Percentiles rank a stretch among this genome's conserved stretches.
phyloP scores from a whole-genome alignment of 2,888 invertebrate genomes.

The Melanchra persicariae region DNA sequence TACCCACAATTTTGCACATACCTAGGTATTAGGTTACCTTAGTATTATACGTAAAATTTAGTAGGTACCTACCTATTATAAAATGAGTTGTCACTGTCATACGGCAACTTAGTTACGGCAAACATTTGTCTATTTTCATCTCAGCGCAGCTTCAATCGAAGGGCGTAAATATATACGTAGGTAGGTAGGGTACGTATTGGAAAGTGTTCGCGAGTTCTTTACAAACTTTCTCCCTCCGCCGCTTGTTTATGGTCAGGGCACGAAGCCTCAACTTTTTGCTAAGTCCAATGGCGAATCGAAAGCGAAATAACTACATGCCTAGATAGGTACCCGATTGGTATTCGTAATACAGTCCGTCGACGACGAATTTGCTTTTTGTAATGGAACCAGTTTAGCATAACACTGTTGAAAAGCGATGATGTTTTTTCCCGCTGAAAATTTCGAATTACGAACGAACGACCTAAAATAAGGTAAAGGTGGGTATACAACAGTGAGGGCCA shows the following conservation, averaged over 20 bases:
- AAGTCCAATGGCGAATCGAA: constrained; percentile 65
- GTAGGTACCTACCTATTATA: too few relatives aligned
- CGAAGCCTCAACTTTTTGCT: constrained; percentile 70
- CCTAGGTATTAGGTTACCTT: too few relatives aligned
- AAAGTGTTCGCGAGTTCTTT: constrained; percentile 62
- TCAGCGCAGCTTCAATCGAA: constrained; percentile 22
- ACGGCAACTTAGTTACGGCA: background rate
- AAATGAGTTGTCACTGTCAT: too few relatives aligned
- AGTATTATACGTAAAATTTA: too few relatives aligned
- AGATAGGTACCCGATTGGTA: constrained; percentile 55
- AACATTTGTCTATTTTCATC: background rate
- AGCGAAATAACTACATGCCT: constrained; percentile 69
- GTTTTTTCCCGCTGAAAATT: constrained; percentile 16
- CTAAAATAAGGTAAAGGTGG: constrained; percentile 14
- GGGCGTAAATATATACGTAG: constrained; percentile 44
- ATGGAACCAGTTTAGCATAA: constrained; percentile 39
- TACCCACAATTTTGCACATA: too few relatives aligned
- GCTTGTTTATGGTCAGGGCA: constrained; percentile 70
- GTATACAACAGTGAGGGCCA: background rate
- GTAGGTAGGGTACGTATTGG: constrained; percentile 39
- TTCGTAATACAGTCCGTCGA: constrained; percentile 43
- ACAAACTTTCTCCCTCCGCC: constrained; percentile 70
- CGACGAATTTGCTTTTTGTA: constrained; percentile 48
- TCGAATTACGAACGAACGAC: background rate
- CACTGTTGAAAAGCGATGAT: background rate